phyloP scores from a whole-genome alignment of 2,888 invertebrate genomes.

The Eupithecia subfuscata region DNA sequence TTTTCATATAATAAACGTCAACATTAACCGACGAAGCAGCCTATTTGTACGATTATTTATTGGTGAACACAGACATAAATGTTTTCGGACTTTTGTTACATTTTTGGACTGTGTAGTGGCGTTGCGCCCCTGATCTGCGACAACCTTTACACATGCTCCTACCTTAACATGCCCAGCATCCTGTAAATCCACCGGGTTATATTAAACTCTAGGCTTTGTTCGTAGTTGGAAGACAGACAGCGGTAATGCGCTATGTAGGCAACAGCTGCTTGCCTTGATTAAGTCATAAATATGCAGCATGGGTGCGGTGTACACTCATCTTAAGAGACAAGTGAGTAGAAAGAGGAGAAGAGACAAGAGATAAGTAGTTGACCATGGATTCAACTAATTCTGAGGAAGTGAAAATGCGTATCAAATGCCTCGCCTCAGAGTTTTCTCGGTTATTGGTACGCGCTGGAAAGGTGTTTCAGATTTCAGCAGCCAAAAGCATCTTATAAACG shows the following conservation, averaged over 20 bases:
- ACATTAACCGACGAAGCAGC: too few relatives aligned
- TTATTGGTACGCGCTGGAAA: background rate
- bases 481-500: background rate
- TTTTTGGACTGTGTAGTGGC: too few relatives aligned
- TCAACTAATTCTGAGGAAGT: too few relatives aligned
- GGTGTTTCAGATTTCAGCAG: background rate
- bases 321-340: background rate
- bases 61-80: too few relatives aligned
- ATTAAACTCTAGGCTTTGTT: conserved; percentile 57
- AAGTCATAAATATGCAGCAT: conserved; percentile 66
- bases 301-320: conserved; percentile 51
- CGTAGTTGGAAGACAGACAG: conserved; percentile 56
- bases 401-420: background rate
- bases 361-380: too few relatives aligned
- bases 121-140: too few relatives aligned
- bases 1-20: too few relatives aligned
- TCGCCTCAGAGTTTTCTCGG: background rate
- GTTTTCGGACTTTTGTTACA: too few relatives aligned
- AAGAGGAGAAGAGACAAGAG: too few relatives aligned
- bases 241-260: conserved; percentile 56
- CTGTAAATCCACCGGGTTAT: conserved; percentile 52
- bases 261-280: conserved; percentile 65
- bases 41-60: too few relatives aligned
- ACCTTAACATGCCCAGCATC: conserved; percentile 1
- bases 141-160: background rate